phyloP scores from a whole-genome alignment of 1,140 invertebrate genomes.

The Heterodera carotae region DNA sequence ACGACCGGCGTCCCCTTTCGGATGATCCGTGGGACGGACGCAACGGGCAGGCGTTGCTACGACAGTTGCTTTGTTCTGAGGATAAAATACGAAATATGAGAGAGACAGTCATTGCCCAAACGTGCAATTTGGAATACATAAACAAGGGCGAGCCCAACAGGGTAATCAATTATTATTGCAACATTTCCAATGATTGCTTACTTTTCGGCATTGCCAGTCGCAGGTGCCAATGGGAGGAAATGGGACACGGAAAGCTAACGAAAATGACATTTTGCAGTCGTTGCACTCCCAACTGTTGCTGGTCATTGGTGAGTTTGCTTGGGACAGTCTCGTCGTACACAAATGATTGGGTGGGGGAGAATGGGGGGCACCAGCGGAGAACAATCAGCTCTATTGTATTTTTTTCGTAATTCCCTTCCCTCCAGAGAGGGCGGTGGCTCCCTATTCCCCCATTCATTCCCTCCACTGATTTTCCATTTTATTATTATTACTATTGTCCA shows the following conservation, averaged over 20 bases:
- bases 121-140: slow-evolving; percentile 59
- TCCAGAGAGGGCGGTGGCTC: no score
- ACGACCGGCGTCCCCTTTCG: neutral
- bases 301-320: slow-evolving; percentile 47
- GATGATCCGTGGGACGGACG: slow-evolving; percentile 48
- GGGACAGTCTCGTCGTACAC: neutral
- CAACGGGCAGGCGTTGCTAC: slow-evolving; percentile 39
- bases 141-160: slow-evolving; percentile 45
- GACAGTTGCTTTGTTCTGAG: slow-evolving; percentile 55
- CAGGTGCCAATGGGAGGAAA: slow-evolving; percentile 28
- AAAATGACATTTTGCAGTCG: slow-evolving; percentile 64
- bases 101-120: slow-evolving; percentile 63
- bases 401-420: no score
- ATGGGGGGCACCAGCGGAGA: no score
- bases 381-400: no score
- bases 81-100: slow-evolving; percentile 59
- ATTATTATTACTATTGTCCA: no score
- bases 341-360: neutral
- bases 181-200: neutral
- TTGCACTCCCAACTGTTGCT: slow-evolving; percentile 60
- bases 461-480: no score
- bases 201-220: slow-evolving; percentile 8
- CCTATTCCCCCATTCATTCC: no score
- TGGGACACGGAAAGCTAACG: slow-evolving; percentile 51
- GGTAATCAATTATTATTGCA: slow-evolving; percentile 12